Conservation (phyloP, 2,113 vertebrate genomes). For the Epinephelus fuscoguttatus region DNA sequence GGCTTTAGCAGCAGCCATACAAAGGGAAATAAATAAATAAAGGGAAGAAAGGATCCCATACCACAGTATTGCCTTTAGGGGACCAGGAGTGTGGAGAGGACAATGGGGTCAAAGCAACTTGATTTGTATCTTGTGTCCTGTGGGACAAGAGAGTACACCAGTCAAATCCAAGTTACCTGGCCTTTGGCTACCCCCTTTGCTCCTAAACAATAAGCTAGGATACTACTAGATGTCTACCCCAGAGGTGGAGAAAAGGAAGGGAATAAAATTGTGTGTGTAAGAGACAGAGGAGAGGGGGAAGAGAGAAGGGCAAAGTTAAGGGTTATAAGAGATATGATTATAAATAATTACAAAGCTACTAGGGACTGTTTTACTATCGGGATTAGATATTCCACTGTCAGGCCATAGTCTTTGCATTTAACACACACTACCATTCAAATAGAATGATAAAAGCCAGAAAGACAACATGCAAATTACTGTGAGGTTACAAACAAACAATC, state of each 20-base stretch:
- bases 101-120: slow-evolving; percentile 85
- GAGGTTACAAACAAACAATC: background rate
- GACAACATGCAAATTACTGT: background rate
- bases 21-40: slow-evolving; percentile 83
- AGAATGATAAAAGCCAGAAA: background rate
- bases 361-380: background rate
- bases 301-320: background rate
- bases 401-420: background rate
- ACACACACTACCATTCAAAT: background rate
- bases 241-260: slow-evolving; percentile 51
- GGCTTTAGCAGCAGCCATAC: slow-evolving; percentile 73
- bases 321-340: slow-evolving; percentile 40
- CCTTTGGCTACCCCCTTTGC: slow-evolving; percentile 77
- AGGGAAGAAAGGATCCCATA: slow-evolving; percentile 76
- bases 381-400: background rate
- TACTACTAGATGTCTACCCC: slow-evolving; percentile 69
- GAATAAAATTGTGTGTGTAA: slow-evolving; percentile 40
- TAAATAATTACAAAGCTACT: slow-evolving; percentile 23
- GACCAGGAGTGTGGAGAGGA: slow-evolving; percentile 79
- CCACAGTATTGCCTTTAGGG: slow-evolving; percentile 78
- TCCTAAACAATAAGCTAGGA: slow-evolving; percentile 82
- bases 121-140: slow-evolving; percentile 84
- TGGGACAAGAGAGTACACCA: slow-evolving; percentile 79
- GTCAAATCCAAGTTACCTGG: slow-evolving; percentile 80
- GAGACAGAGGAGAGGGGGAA: slow-evolving; percentile 5